Evolutionary conservation across 2,888 invertebrate species (phyloP).

Genomic region (Keiferia lycopersicella): DNA sequence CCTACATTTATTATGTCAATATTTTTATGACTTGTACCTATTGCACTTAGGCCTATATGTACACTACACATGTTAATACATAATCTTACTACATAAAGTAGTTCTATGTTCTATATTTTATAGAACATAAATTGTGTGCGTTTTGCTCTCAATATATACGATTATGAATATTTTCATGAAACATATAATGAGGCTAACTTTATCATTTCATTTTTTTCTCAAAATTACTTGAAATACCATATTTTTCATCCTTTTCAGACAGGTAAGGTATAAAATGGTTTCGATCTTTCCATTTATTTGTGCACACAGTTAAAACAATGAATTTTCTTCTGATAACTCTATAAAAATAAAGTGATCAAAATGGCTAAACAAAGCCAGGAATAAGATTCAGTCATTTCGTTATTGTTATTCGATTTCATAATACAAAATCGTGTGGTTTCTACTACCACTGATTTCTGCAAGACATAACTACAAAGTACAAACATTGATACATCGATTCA

Average conservation of each 20-base stretch:
- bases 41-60: slow-evolving; percentile 54
- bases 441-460: background rate
- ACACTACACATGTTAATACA: slow-evolving; percentile 49
- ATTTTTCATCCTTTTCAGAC: background rate
- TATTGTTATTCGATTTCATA: slow-evolving; percentile 4
- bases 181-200: background rate
- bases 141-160: slow-evolving; percentile 46
- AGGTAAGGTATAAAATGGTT: background rate
- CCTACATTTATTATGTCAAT: slow-evolving; percentile 53
- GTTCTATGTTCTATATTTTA: slow-evolving; percentile 60
- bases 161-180: slow-evolving; percentile 7
- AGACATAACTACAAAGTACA: background rate
- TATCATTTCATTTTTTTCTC: background rate
- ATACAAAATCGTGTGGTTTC: background rate
- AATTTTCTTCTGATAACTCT: background rate
- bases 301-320: background rate
- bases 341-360: slow-evolving; percentile 13
- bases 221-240: background rate
- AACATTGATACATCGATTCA: background rate
- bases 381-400: slow-evolving; percentile 21
- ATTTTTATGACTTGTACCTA: slow-evolving; percentile 68
- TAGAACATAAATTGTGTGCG: slow-evolving; percentile 61
- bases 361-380: slow-evolving; percentile 22
- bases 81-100: slow-evolving; percentile 36
- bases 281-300: background rate